Evolutionary conservation across 2,888 invertebrate species (phyloP).

Genomic region (Drosophila rubida): DNA sequence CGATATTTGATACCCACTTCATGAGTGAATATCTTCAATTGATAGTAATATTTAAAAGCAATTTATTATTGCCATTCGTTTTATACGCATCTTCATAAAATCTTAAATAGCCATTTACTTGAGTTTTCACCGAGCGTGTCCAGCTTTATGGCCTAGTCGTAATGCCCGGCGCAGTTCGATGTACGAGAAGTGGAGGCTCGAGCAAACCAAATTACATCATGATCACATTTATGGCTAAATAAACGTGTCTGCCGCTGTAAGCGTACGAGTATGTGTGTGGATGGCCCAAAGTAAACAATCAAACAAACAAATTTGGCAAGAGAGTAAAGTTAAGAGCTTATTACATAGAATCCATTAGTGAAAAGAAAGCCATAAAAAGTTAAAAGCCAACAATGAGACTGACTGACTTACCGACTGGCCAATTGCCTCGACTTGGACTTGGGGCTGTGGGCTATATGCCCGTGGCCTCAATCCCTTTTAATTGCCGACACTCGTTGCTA

Average conservation of each 20-base stretch:
- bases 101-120: neutral
- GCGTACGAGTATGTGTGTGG: constrained; percentile 5
- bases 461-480: constrained; percentile 71
- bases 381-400: constrained; percentile 13
- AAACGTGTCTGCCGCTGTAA: constrained; percentile 16
- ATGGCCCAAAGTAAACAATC: constrained; percentile 38
- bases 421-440: constrained; percentile 9
- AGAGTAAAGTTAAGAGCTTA: constrained; percentile 37
- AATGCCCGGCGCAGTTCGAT: constrained; percentile 9
- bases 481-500: constrained; percentile 53
- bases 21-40: neutral
- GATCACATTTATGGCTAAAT: constrained; percentile 53
- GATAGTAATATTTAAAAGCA: neutral
- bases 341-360: constrained; percentile 76
- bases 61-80: neutral
- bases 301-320: constrained; percentile 69
- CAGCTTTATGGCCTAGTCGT: constrained; percentile 5
- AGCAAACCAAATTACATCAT: constrained; percentile 54
- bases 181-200: constrained; percentile 8
- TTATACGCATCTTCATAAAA: constrained; percentile 8
- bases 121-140: neutral
- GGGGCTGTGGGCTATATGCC: constrained; percentile 47
- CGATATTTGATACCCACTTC: too few relatives aligned
- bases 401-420: constrained; percentile 1
- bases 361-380: constrained; percentile 58